Evolutionary conservation across 2,113 vertebrate genomes (phyloP), one percentile per base, ranked within the genome.

Genomic region (Setophaga kirtlandii): DNA sequence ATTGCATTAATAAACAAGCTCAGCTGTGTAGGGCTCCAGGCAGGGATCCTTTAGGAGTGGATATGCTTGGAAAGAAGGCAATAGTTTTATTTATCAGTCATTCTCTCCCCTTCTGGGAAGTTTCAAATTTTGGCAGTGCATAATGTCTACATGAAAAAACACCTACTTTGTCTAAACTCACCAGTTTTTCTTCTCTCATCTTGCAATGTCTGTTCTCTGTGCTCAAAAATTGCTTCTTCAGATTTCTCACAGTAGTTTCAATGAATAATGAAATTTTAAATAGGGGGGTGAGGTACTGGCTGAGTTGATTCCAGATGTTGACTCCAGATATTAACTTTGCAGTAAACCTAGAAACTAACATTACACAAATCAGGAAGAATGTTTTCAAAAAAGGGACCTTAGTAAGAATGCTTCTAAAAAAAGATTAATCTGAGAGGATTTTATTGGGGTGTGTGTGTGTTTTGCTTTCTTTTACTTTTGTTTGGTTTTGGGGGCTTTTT

Each of bases 221-320:
- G 15, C 22, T 76, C 23, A 75, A 76, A 71, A 46, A 18, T 42
- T 41, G 2, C 30, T 78, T 22, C 39, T 59, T 59, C 20, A n/a
- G 17, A n/a, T 71, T 56, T 62, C 27, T 87, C 25, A 30, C 4
- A 11, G 28, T 14, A 15, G 0, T 46, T 83, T 70, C 79, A 68
- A 59, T 27, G 41, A 92, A 60, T 20, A 81, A 50, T 39, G 5
- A 65, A 27, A 85, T 65, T 85, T 74, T 39, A 59, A 58, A 31
- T 22, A 44, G 8, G 3, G 30, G 11, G 8, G 7, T 52, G 19
- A 87, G 17, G 22, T 6, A 27, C 6, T 62, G 60, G 15, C 4
- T 0, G 0, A 63, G 18, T 41, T 35, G 2, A 17, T 59, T 63
- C 31, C 46, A 60, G 35, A 39, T 39, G 27, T 7, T 77, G 9